A percentile compares a stretch with the other conserved stretches of the same genome.
Conservation (phyloP, 2,113 vertebrate species). For the Antechinus stuartii region DNA sequence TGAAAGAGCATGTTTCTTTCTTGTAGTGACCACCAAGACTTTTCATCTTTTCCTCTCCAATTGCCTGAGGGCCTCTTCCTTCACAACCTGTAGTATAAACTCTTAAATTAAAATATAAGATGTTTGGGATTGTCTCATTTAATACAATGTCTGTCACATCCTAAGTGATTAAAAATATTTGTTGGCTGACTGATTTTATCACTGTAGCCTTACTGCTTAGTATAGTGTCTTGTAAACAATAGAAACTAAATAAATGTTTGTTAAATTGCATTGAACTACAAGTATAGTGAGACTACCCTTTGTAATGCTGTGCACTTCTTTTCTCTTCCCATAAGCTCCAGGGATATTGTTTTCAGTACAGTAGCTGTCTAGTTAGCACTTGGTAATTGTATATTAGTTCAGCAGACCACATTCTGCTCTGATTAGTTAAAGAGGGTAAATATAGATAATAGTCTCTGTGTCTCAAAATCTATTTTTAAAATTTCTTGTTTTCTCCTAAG, state of each 20-base stretch:
- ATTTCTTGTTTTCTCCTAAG: background rate
- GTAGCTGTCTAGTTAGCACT: background rate
- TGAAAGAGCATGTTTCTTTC: background rate
- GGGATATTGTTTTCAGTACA: background rate
- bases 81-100: background rate
- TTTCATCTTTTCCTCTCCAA: background rate
- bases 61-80: background rate
- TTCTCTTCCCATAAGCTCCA: background rate
- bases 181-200: background rate
- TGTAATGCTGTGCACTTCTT: background rate
- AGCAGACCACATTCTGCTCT: background rate
- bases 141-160: background rate
- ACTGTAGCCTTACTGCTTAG: background rate
- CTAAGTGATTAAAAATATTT: background rate
- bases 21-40: background rate
- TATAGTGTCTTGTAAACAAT: background rate
- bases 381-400: background rate
- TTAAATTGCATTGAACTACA: background rate
- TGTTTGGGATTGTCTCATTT: background rate
- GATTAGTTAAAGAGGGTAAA: background rate
- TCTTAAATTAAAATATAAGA: background rate
- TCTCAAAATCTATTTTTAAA: conserved; percentile 40
- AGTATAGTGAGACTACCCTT: background rate
- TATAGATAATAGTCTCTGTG: background rate
- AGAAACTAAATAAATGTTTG: background rate